Evolutionary conservation across 2,888 invertebrate species (phyloP), one percentile per base, ranked within the genome.

Genomic region (Gastrophysa polygoni): DNA sequence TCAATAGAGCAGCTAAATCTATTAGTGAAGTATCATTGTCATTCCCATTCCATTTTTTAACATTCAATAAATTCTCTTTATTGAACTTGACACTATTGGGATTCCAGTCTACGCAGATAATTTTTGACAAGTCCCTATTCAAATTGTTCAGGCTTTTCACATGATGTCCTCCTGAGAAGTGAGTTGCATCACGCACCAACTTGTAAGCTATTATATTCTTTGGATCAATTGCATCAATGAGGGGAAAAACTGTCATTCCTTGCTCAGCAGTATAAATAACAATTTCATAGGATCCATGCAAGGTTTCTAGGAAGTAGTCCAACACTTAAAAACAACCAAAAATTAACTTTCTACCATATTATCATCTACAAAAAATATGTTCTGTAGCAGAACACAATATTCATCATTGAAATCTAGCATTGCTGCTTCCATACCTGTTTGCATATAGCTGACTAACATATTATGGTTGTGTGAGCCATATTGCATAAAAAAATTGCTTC

Each of bases 101-200:
- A 82, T 98, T 93, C 93, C 97, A 98, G 79, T 99, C 99, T 24
- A 99, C 87, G 56, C 96, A 92, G 78, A 99, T 96, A 0, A 98
- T 96, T 85, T 91, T 93, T 63, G 87, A 89, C 20, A 94, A 84
- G 81, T 95, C 93, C 68, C 95, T 83, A 79, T 95, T 95, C 1
- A 95, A 83, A 70, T 91, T 90, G 68, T 91, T 91, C 64, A 95
- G 83, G 80, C 94, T 93, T 81, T 99, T 99, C 0, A 97, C 91
- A 80, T 98, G 98, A 73, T 93, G 91, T 0, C 98, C 98, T 73
- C 96, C 91, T 32, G 91, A 88, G 79, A 98, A 99, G 78, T 95
- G 91, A 0, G 98, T 99, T 2, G 98, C 94, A 83, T 99, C 98
- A 70, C 98, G 67, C 72, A 96, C 97, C 71, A 99, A 84, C 70